Percentiles rank a stretch among this genome's conserved stretches.
Conservation (phyloP, 1,140 invertebrate genomes). For the Drosophila arizonae region DNA sequence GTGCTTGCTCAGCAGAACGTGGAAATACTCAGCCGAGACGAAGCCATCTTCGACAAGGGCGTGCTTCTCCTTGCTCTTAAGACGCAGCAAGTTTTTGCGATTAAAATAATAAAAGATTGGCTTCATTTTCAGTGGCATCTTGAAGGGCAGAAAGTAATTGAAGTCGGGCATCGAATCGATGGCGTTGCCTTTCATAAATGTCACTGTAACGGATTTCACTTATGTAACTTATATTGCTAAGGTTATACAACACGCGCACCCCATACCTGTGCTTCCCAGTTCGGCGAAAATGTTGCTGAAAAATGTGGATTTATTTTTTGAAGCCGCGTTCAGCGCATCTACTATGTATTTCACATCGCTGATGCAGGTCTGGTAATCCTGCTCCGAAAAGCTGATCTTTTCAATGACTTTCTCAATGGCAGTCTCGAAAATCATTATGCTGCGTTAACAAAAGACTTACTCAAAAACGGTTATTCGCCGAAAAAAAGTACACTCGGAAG, state of each 20-base stretch:
- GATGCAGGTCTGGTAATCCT: neutral
- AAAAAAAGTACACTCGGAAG: neutral
- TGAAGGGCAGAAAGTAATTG: neutral
- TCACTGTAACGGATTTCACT: neutral
- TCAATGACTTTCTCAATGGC: neutral
- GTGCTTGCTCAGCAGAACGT: constrained; percentile 1
- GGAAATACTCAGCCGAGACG: neutral
- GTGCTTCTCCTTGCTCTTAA: constrained; percentile 2
- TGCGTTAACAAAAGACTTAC: neutral
- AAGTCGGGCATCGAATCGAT: neutral
- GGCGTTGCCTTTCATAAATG: too few relatives aligned
- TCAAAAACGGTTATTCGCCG: neutral
- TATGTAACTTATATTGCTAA: neutral
- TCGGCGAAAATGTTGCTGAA: neutral
- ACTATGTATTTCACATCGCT: neutral
- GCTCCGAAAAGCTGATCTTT: neutral
- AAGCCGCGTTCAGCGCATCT: neutral
- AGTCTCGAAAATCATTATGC: neutral
- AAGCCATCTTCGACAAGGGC: neutral
- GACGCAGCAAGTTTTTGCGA: neutral
- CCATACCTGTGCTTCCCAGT: neutral
- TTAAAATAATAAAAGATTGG: neutral
- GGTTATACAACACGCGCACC: neutral
- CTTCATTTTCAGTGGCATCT: neutral
- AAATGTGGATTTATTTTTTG: neutral